A percentile compares a stretch with the other conserved stretches of the same genome.
Evolutionary conservation across 2,888 invertebrate genomes (phyloP).

Genomic region (Heliconius charithonia): DNA sequence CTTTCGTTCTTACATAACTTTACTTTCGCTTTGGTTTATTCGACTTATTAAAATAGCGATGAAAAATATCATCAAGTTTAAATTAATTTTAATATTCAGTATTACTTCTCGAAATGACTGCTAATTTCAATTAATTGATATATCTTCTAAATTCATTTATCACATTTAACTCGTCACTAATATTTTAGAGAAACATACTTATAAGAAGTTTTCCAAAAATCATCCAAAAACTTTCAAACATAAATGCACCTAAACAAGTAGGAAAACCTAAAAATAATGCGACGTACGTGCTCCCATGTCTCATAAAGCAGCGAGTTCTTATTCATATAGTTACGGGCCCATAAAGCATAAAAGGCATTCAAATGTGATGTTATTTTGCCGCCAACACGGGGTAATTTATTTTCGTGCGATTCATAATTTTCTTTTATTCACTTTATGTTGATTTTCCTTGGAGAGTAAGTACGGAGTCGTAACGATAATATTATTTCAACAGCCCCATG

Average conservation of each 20-base stretch:
- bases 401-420: slow-evolving; percentile 83
- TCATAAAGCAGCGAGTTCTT: slow-evolving; percentile 78
- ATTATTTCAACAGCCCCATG: slow-evolving; percentile 82
- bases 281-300: slow-evolving; percentile 76
- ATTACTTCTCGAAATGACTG: too few species aligned
- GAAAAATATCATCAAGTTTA: neutral
- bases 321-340: slow-evolving; percentile 81
- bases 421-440: slow-evolving; percentile 85
- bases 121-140: too few species aligned
- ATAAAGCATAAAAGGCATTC: slow-evolving; percentile 84
- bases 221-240: neutral
- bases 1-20: too few species aligned
- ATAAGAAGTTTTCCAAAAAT: neutral
- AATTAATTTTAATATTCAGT: too few species aligned
- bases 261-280: slow-evolving; percentile 72
- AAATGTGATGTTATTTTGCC: slow-evolving; percentile 84
- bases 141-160: too few species aligned
- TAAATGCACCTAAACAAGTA: neutral
- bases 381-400: slow-evolving; percentile 83
- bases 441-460: slow-evolving; percentile 81
- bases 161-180: neutral
- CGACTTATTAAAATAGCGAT: neutral
- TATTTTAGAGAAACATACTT: neutral
- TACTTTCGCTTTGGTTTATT: neutral
- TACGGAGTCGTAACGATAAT: slow-evolving; percentile 82